A percentile compares a stretch with the other conserved stretches of the same genome.
Evolutionary conservation across 2,113 vertebrate species (phyloP).

Genomic region (Plecturocebus donacophilus): DNA sequence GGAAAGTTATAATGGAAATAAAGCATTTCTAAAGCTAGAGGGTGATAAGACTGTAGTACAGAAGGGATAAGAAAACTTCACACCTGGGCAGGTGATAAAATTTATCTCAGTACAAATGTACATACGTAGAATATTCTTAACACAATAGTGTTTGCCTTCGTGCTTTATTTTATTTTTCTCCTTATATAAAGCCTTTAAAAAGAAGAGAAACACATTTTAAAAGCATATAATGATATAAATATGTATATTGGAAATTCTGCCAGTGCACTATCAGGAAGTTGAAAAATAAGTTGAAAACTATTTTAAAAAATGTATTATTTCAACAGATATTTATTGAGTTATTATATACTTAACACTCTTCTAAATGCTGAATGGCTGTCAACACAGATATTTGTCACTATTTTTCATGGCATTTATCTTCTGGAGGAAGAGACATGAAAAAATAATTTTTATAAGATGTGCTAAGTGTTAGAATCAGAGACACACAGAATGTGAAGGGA

Average conservation of each 20-base stretch:
- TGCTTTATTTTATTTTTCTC: constrained; percentile 21
- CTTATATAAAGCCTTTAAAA: neutral
- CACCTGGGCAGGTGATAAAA: neutral
- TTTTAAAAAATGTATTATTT: neutral
- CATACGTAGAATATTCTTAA: neutral
- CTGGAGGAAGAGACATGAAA: neutral
- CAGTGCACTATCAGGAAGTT: neutral
- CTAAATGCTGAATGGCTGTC: neutral
- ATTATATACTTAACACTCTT: neutral
- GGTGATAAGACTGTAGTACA: neutral
- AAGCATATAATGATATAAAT: constrained; percentile 8
- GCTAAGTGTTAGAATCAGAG: neutral
- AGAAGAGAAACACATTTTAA: neutral
- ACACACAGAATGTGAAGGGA: neutral
- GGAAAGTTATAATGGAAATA: neutral
- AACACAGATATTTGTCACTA: neutral
- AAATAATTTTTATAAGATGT: neutral
- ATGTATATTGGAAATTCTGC: neutral
- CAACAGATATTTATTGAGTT: neutral
- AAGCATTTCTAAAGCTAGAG: neutral
- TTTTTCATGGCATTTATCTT: neutral
- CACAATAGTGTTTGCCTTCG: neutral
- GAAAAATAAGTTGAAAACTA: neutral
- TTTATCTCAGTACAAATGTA: neutral
- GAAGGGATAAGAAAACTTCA: neutral